Evolutionary conservation across 2,888 invertebrate species (phyloP).

Genomic region (Hyppa rectilinea): DNA sequence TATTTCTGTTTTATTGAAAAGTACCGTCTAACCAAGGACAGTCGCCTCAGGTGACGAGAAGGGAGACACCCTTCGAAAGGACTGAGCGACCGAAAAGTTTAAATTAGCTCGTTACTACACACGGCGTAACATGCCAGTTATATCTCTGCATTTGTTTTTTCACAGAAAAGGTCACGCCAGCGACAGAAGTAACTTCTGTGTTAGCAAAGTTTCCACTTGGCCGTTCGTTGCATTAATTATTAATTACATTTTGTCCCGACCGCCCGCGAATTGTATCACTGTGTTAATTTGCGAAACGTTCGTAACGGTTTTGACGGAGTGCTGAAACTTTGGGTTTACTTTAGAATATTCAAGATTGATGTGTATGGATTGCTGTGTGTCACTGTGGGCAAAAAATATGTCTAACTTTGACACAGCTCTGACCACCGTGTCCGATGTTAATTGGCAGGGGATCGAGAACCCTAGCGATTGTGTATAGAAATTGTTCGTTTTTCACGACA

Average conservation of each 20-base stretch:
- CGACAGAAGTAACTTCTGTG: constrained; percentile 79
- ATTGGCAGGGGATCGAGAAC: constrained; percentile 88
- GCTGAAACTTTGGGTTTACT: constrained; percentile 52
- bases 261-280: constrained; percentile 66
- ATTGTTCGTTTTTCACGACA: constrained; percentile 83
- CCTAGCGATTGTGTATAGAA: constrained; percentile 80
- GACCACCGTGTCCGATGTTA: constrained; percentile 89
- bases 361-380: constrained; percentile 75
- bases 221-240: constrained; percentile 83
- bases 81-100: constrained; percentile 88
- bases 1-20: constrained; percentile 83
- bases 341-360: constrained; percentile 56
- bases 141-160: constrained; percentile 87
- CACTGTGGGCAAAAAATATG: constrained; percentile 79
- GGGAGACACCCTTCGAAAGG: constrained; percentile 82
- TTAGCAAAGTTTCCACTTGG: constrained; percentile 79
- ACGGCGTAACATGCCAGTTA: constrained; percentile 84
- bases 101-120: constrained; percentile 90
- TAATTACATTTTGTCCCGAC: constrained; percentile 76
- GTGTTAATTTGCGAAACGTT: constrained; percentile 73
- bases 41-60: constrained; percentile 87
- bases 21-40: constrained; percentile 79
- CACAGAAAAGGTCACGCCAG: constrained; percentile 84
- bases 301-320: constrained; percentile 56
- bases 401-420: constrained; percentile 83